phyloP scores from a whole-genome alignment of 1,140 invertebrate species.

The Nixonia krombeini region DNA sequence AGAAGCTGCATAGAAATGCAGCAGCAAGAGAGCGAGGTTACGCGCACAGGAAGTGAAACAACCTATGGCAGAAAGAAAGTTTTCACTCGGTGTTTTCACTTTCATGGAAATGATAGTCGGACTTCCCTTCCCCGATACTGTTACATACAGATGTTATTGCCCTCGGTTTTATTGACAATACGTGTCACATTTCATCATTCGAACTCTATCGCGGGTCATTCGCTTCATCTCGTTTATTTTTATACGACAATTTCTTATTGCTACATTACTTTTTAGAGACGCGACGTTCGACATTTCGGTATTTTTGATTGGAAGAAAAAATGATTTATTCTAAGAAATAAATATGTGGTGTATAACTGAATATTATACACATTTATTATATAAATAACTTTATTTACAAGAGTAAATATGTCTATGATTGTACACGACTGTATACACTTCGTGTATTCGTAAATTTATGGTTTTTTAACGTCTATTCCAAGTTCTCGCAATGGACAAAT shows the following conservation, averaged over 20 bases:
- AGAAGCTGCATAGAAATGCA: conserved; percentile 48
- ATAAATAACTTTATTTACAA: too few species aligned
- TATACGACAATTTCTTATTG: conserved; percentile 16
- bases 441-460: too few species aligned
- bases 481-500: too few species aligned
- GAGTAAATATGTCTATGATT: too few species aligned
- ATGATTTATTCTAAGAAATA: too few species aligned
- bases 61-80: conserved; percentile 69
- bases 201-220: conserved; percentile 27
- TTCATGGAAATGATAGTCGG: conserved; percentile 67
- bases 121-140: conserved; percentile 41
- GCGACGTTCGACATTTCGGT: too few species aligned
- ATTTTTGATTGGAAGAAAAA: too few species aligned
- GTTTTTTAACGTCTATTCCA: too few species aligned
- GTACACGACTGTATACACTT: too few species aligned
- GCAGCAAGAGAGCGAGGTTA: conserved; percentile 58
- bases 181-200: conserved; percentile 34
- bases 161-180: conserved; percentile 40
- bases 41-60: conserved; percentile 71
- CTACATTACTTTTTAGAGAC: not conserved
- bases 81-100: conserved; percentile 70
- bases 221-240: conserved; percentile 22
- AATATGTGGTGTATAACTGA: too few species aligned
- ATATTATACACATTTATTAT: too few species aligned
- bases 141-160: conserved; percentile 51